A percentile compares a stretch with the other conserved stretches of the same genome.
Evolutionary conservation across 1,140 invertebrate genomes (phyloP).

Genomic region (Hirudo medicinalis): DNA sequence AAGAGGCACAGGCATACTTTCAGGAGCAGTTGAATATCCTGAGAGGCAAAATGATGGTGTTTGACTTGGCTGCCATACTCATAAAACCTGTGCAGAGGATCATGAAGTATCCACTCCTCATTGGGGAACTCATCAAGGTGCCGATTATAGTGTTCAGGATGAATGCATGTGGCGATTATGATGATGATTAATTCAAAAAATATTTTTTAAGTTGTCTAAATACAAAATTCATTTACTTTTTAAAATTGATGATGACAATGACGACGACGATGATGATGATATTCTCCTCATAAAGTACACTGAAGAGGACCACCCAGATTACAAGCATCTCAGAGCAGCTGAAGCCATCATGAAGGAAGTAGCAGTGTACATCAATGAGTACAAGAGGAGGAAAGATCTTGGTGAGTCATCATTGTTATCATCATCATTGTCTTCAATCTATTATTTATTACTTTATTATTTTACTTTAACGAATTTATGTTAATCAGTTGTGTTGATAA

Average conservation of each 20-base stretch:
- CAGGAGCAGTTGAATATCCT: constrained; percentile 43
- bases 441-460: neutral
- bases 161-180: neutral
- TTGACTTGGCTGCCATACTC: constrained; percentile 47
- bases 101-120: constrained; percentile 53
- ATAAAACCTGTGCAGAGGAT: constrained; percentile 59
- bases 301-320: constrained; percentile 50
- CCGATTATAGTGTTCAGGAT: neutral
- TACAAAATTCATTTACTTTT: too few species aligned
- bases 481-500: neutral
- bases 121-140: constrained; percentile 54
- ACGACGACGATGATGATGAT: too few species aligned
- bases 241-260: too few species aligned
- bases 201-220: too few species aligned
- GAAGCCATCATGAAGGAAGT: constrained; percentile 51
- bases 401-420: constrained; percentile 32
- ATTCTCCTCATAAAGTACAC: constrained; percentile 41
- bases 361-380: constrained; percentile 54
- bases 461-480: neutral
- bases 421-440: neutral
- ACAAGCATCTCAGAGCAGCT: constrained; percentile 44
- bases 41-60: constrained; percentile 39
- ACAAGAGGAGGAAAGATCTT: constrained; percentile 52
- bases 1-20: constrained; percentile 45
- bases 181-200: too few species aligned